These are phyloP conservation scores for Desmophyllum pertusum DNA, from an alignment of 92 coral and sea anemone species.

Conservation along the genomic window DNA sequence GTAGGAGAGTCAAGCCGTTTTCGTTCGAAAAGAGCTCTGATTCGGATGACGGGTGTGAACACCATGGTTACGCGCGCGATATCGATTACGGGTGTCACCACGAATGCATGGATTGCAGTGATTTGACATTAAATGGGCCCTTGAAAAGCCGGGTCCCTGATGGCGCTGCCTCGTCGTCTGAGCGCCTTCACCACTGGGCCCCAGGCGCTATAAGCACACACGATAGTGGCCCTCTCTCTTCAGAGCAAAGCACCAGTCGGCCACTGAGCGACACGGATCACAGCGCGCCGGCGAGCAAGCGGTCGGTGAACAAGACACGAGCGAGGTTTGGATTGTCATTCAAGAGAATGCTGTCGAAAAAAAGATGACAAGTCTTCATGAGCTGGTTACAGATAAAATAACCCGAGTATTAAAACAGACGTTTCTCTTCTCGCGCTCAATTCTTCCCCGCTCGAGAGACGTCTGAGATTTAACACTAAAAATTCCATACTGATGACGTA, in stretches of 20 bases:
- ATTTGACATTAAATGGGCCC: slow-evolving; percentile 9
- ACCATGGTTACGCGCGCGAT: neutral
- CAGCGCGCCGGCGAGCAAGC: slow-evolving; percentile 40
- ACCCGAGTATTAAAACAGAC: neutral
- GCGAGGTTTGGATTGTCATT: slow-evolving; percentile 74
- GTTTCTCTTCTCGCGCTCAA: neutral
- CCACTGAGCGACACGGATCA: slow-evolving; percentile 31
- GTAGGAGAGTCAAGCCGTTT: neutral
- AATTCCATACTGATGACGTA: neutral
- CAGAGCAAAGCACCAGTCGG: slow-evolving; percentile 31
- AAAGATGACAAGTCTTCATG: slow-evolving; percentile 12
- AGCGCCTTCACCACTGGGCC: slow-evolving; percentile 29
- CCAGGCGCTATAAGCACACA: slow-evolving; percentile 12
- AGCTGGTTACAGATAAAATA: neutral
- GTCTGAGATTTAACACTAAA: too few relatives aligned
- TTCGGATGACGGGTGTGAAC: slow-evolving; percentile 14
- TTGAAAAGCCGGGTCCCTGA: slow-evolving; percentile 52
- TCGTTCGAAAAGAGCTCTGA: slow-evolving; percentile 8
- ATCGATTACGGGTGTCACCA: slow-evolving; percentile 1
- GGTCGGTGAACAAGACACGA: slow-evolving; percentile 62
- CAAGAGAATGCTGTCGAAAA: slow-evolving; percentile 63
- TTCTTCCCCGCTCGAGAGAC: neutral
- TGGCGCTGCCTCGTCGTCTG: slow-evolving; percentile 47
- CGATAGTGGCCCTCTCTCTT: slow-evolving; percentile 23
- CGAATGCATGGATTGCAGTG: slow-evolving; percentile 27